These are phyloP conservation scores for Anoplopoma fimbria DNA, from an alignment of 2,113 vertebrate genomes.

Conservation along the genomic window DNA sequence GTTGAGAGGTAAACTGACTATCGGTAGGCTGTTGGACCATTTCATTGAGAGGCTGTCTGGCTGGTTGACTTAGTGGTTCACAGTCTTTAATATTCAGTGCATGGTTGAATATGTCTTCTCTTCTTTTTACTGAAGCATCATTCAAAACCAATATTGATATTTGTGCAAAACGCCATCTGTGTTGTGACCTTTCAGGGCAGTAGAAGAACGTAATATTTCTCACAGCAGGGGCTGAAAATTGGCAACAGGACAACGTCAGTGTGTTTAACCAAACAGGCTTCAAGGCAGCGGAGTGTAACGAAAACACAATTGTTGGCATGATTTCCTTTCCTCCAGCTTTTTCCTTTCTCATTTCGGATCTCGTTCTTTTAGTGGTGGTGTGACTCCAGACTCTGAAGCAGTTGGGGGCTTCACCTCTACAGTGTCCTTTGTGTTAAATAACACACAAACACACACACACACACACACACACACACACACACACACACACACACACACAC, in stretches of 20 bases:
- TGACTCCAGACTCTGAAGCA: not conserved
- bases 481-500: too few species aligned
- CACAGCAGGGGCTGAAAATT: not conserved
- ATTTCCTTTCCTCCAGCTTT: not conserved
- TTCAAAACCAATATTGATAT: conserved; percentile 14
- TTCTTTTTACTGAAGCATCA: not conserved
- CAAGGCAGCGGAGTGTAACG: conserved; percentile 24
- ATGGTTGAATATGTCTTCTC: not conserved
- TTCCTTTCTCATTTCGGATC: conserved; percentile 29
- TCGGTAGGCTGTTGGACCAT: not conserved
- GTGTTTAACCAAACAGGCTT: conserved; percentile 25
- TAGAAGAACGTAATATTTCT: not conserved
- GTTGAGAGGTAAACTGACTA: not conserved
- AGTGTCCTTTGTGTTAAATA: too few species aligned
- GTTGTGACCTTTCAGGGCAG: not conserved
- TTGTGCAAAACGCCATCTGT: conserved; percentile 10
- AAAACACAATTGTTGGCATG: conserved; percentile 10
- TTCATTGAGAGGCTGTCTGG: not conserved
- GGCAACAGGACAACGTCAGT: conserved; percentile 22
- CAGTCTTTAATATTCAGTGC: not conserved
- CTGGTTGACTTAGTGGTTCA: too few species aligned
- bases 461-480: too few species aligned
- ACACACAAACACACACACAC: too few species aligned
- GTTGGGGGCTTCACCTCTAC: not conserved
- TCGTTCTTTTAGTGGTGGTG: conserved; percentile 13